Evolutionary conservation across 2,113 vertebrate species (phyloP), one percentile per base, ranked within the genome.

Genomic region (Aegypius monachus): DNA sequence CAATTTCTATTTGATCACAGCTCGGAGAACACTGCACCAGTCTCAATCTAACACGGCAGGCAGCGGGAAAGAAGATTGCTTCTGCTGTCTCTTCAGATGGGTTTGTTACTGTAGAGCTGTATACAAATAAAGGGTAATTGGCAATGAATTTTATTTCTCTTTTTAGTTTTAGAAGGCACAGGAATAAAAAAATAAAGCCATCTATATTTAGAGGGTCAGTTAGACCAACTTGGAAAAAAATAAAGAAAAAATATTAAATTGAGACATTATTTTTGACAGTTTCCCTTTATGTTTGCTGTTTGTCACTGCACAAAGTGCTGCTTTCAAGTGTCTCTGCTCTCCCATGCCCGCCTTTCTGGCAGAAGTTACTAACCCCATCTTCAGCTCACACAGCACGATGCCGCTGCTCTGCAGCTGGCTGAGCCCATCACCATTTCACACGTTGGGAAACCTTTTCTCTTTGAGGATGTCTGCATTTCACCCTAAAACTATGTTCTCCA

Each of bases 371-470:
- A 59, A 61, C 19, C 23, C 31, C 7, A 0, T 26, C 40, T 26
- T 22, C 23, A 67, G 75, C 21, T 45, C n/a, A 42, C 0, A 2
- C 4, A 72, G 8, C 0, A 0, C 1, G 2, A 56, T 11, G 16
- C 27, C 6, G 4, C 47, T 79, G 27, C 56, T 72, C 61, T 74
- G 48, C 52, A 70, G n/a, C 71, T 8, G 3, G 48, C 70, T 10
- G 9, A 14, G 34, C 6, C 67, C 8, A 13, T 55, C 13, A 8
- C 8, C 19, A 25, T 23, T 67, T 88, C 66, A 68, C 6, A 8
- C 1, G 0, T 25, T 75, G 42, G 61, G 47, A 91, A 78, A 89
- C 15, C 4, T 70, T 59, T 55, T 52, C 20, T 86, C 45, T 43
- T 81, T 40, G 38, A 86, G 31, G 55, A 62, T 0, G 1, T 3